Evolutionary conservation across 1,140 invertebrate species (phyloP).

Genomic region (Heliconius himera): DNA sequence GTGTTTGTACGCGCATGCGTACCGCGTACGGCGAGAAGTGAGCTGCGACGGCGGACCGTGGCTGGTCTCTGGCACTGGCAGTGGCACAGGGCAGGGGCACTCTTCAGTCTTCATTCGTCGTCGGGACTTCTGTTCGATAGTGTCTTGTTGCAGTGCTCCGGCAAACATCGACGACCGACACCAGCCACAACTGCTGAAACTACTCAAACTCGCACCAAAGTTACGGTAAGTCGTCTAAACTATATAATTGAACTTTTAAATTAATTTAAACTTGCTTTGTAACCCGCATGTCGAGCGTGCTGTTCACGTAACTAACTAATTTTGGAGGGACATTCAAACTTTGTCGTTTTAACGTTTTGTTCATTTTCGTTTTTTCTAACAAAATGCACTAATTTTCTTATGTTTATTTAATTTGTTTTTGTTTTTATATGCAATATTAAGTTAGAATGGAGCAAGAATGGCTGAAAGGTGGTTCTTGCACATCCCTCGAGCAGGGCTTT

Average conservation of each 20-base stretch:
- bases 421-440: constrained; percentile 55
- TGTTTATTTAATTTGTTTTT: constrained; percentile 30
- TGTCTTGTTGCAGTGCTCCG: constrained; percentile 18
- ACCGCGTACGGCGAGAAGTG: constrained; percentile 56
- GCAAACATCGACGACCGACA: constrained; percentile 12
- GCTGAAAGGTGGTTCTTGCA: constrained; percentile 58
- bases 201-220: constrained; percentile 21
- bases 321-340: constrained; percentile 37
- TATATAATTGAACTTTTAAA: constrained; percentile 7
- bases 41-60: constrained; percentile 44
- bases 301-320: constrained; percentile 32
- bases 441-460: constrained; percentile 58
- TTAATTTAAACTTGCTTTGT: constrained; percentile 8
- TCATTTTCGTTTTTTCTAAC: constrained; percentile 29
- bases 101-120: constrained; percentile 27
- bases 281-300: constrained; percentile 21
- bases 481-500: constrained; percentile 41
- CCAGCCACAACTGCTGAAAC: not conserved
- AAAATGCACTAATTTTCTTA: constrained; percentile 18
- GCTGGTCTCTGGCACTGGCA: constrained; percentile 28
- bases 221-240: constrained; percentile 22
- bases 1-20: constrained; percentile 66
- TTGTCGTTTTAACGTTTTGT: constrained; percentile 23
- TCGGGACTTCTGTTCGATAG: constrained; percentile 27
- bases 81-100: too few species aligned